Evolutionary conservation across 2,888 invertebrate genomes (phyloP).

Genomic region (Protodeltote pygarga): DNA sequence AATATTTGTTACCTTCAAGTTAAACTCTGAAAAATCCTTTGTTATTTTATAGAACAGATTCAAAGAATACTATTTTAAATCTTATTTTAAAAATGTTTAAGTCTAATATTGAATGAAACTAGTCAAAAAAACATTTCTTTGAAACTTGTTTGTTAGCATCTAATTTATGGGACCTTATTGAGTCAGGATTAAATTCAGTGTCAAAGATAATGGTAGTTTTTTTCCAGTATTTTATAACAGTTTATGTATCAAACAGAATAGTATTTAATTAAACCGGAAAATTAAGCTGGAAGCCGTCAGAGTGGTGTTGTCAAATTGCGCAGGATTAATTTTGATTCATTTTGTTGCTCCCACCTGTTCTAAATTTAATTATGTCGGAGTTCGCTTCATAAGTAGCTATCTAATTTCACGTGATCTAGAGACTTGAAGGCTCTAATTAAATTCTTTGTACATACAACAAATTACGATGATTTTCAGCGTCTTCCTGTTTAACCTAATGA

Average conservation of each 20-base stretch:
- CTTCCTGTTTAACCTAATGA: slow-evolving; percentile 22
- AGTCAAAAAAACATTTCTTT: slow-evolving; percentile 2
- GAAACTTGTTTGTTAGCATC: slow-evolving; percentile 1
- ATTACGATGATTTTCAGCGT: slow-evolving; percentile 41
- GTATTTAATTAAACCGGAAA: slow-evolving; percentile 74
- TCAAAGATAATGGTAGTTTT: slow-evolving; percentile 36
- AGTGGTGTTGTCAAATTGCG: slow-evolving; percentile 73
- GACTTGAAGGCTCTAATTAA: slow-evolving; percentile 68
- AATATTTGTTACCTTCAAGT: too few relatives aligned
- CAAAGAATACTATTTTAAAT: too few relatives aligned
- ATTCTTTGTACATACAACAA: slow-evolving; percentile 62
- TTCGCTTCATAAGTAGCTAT: slow-evolving; percentile 77
- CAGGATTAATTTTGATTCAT: slow-evolving; percentile 83
- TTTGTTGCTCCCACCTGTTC: slow-evolving; percentile 80
- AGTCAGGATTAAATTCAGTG: slow-evolving; percentile 39
- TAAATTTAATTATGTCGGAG: slow-evolving; percentile 79
- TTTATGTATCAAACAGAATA: slow-evolving; percentile 60
- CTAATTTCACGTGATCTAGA: slow-evolving; percentile 74
- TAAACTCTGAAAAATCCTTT: too few relatives aligned
- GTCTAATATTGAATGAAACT: too few relatives aligned
- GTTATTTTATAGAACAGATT: too few relatives aligned
- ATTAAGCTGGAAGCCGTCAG: slow-evolving; percentile 66
- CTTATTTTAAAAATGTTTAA: too few relatives aligned
- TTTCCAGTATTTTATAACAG: slow-evolving; percentile 38
- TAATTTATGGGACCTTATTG: slow-evolving; percentile 21